Conservation (phyloP, 2,113 vertebrate genomes). For the Phalacrocorax pelagicus region DNA sequence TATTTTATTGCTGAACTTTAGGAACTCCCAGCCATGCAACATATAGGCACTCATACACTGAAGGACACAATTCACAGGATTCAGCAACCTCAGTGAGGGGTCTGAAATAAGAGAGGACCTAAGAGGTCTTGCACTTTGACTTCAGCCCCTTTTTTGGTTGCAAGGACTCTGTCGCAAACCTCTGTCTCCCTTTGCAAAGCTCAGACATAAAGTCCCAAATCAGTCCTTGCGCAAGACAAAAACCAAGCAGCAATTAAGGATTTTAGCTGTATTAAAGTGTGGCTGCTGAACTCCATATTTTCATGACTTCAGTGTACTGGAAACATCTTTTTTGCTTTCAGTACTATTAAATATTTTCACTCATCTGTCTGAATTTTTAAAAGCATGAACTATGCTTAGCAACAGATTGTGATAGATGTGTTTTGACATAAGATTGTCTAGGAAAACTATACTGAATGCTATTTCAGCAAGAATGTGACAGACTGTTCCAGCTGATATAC, state of each 20-base stretch:
- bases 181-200: neutral
- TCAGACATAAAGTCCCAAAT: neutral
- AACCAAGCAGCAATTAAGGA: neutral
- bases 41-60: neutral
- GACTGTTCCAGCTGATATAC: neutral
- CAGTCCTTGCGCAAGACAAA: neutral
- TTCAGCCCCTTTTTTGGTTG: neutral
- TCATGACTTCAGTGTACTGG: neutral
- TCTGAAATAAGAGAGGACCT: neutral
- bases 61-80: neutral
- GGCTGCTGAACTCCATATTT: neutral
- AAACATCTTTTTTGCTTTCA: neutral
- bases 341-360: constrained; percentile 3
- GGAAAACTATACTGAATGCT: neutral
- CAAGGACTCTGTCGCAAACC: neutral
- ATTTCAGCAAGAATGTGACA: neutral
- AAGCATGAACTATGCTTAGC: neutral
- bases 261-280: neutral
- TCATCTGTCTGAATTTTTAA: neutral
- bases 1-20: neutral
- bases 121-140: neutral
- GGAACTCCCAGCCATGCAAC: neutral
- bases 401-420: neutral
- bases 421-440: constrained; percentile 6
- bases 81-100: neutral